These are phyloP conservation scores for Charadrius vociferus DNA, from an alignment of 2,113 vertebrate genomes.

Conservation along the genomic window DNA sequence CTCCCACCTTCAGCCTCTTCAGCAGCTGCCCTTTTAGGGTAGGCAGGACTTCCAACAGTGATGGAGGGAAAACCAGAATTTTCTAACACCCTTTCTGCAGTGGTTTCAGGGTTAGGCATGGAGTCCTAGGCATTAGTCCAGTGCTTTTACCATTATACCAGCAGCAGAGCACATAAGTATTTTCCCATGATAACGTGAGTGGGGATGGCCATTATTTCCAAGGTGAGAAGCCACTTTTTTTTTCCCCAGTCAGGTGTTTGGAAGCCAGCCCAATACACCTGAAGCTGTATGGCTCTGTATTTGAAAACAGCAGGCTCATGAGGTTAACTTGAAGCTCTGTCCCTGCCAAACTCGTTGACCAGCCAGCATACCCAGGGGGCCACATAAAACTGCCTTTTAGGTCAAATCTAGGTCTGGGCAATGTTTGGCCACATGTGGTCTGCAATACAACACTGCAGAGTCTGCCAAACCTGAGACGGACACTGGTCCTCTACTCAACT, in stretches of 20 bases:
- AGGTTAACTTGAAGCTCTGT: neutral
- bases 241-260: neutral
- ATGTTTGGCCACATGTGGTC: neutral
- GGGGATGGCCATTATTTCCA: neutral
- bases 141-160: neutral
- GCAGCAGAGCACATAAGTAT: neutral
- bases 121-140: neutral
- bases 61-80: neutral
- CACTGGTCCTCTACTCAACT: neutral
- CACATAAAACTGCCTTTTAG: neutral
- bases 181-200: neutral
- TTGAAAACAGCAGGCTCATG: neutral
- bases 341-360: neutral
- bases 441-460: neutral
- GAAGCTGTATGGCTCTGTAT: neutral
- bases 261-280: neutral
- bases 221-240: neutral
- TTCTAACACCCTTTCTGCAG: neutral
- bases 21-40: neutral
- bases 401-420: neutral
- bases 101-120: neutral
- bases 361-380: neutral
- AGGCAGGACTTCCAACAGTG: neutral
- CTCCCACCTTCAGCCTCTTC: neutral
- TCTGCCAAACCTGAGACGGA: neutral